Evolutionary conservation across 2,797 vertebrate species (phyloP).

Genomic region (Crocodylus rhombifer): DNA sequence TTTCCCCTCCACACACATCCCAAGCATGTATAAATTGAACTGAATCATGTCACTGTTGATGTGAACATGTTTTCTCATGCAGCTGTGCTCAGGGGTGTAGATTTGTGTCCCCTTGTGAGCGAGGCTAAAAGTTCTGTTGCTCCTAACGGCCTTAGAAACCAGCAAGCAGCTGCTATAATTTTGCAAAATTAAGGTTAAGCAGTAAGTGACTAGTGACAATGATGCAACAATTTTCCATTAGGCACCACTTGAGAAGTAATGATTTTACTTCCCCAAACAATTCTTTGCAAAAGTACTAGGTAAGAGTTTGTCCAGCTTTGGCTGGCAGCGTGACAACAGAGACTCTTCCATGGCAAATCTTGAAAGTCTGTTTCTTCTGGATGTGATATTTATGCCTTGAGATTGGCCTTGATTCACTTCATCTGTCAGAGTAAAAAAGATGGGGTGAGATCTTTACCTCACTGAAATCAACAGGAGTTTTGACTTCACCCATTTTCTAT

Average conservation of each 20-base stretch:
- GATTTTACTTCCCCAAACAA: constrained; percentile 56
- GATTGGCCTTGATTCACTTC: constrained; percentile 26
- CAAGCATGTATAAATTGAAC: background rate
- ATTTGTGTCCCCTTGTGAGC: background rate
- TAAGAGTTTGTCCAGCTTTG: constrained; percentile 64
- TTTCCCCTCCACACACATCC: background rate
- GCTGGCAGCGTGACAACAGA: constrained; percentile 39
- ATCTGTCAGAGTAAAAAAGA: rapidly evolving
- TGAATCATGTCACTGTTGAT: background rate
- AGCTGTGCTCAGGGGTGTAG: rapidly evolving
- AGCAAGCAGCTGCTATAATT: constrained; percentile 43
- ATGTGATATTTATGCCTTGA: constrained; percentile 36
- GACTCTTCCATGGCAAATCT: constrained; percentile 17
- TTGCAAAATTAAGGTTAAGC: constrained; percentile 61
- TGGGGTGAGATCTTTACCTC: background rate
- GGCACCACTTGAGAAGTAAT: constrained; percentile 45
- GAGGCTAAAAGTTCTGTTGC: background rate
- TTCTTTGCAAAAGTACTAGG: constrained; percentile 58
- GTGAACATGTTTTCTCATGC: constrained; percentile 21
- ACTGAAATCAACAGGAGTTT: background rate
- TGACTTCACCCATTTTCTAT: constrained; percentile 8
- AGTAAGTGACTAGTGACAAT: constrained; percentile 46
- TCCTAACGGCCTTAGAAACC: constrained; percentile 19
- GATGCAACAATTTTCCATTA: constrained; percentile 63
- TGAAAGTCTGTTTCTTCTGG: constrained; percentile 16